Conservation (phyloP, 1,140 invertebrate genomes). For the Leptinotarsa undecemlineata region DNA sequence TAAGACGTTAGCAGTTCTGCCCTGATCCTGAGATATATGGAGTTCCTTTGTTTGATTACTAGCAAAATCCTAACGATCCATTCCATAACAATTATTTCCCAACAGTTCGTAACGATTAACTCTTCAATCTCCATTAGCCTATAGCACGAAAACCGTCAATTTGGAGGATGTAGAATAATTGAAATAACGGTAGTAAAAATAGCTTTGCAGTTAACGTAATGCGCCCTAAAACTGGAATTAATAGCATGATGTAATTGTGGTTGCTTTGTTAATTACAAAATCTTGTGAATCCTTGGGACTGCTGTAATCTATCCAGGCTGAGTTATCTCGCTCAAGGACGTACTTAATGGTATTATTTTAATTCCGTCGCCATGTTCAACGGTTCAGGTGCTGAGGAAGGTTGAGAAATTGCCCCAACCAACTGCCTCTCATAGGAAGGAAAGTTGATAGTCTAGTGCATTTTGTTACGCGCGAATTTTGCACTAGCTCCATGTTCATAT, state of each 20-base stretch:
- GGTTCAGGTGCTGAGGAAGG: too few species aligned
- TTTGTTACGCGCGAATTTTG: too few species aligned
- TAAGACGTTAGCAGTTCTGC: too few species aligned
- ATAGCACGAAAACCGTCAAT: constrained; percentile 2
- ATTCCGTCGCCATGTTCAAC: not conserved
- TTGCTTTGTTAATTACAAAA: constrained; percentile 8
- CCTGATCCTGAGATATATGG: too few species aligned
- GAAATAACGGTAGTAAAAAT: not conserved
- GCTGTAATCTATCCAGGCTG: not conserved
- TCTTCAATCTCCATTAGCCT: not conserved
- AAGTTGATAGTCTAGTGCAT: too few species aligned
- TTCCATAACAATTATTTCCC: not conserved
- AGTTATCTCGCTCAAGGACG: not conserved
- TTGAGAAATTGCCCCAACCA: too few species aligned
- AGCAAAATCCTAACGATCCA: not conserved
- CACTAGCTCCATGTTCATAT: too few species aligned
- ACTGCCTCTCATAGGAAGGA: too few species aligned
- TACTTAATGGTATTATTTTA: not conserved
- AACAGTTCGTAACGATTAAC: not conserved
- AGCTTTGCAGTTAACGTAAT: not conserved
- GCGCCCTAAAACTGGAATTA: not conserved
- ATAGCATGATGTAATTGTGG: not conserved
- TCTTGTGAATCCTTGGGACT: not conserved
- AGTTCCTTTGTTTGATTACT: too few species aligned
- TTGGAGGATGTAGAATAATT: not conserved